Base-by-base conservation (phyloP, 1,140 invertebrate species). In the Heliconius eleuchia region DNA sequence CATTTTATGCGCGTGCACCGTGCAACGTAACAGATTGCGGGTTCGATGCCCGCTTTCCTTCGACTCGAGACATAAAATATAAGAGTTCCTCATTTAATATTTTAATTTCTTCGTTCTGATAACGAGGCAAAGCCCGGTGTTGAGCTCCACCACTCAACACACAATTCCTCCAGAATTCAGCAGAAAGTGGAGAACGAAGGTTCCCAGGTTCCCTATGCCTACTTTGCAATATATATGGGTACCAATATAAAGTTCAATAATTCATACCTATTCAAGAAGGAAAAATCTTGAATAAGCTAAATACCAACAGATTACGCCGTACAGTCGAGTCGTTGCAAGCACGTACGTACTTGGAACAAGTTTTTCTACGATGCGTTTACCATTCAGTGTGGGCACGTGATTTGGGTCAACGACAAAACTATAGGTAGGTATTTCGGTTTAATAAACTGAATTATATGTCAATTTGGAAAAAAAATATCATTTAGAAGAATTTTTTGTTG, bases 321-420 rank as follows among this genome's bases (percentile, higher is more conserved):
- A 42, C 66, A 66, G 57, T 76, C 74, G 66, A 52, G 30, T 39
- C 42, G 66, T 76, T 76, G 39, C 74, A 71, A 71, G 27, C 74
- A 72, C 71, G 19, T 76, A 23, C 46, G 19, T 76, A 23, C 46
- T 66, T 66, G 23, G 55, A 73, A 78, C 76, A 23, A 55, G 76
- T 78, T 78, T 79, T 77, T 77, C 66, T 76, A 57, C 57, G 75
- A 80, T 77, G 79, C 79, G 79, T 80, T 80, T 74, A 80, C 75
- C 60, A 80, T 80, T 83, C 80, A 83, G 8, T 37, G 39, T 70
- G 2, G 57, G 60, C 37, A 70, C 74, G 60, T 66, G 74, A 70
- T 76, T 76, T 76, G 70, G 74, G 74, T 76, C 74, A 76, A 76
- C 74, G 42, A 57, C 74, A 60, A 76, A 42, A 42, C 39, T 76